Evolutionary conservation across 37 sponge, comb jelly and placozoan genomes (phyloP).

Genomic region (Dysidea cf. avara): DNA sequence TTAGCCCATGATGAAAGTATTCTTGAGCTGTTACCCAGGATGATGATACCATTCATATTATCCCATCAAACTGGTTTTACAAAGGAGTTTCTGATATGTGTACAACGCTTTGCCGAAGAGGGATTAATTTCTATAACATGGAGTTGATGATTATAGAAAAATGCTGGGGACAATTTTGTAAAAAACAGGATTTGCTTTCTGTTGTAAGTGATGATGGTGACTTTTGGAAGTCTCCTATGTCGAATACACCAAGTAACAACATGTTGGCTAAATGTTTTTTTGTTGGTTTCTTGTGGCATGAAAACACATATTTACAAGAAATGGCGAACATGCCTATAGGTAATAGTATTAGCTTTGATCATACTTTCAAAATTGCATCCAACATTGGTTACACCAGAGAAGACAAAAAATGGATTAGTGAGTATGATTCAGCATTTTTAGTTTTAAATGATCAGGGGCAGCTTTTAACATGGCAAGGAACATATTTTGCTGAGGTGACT

Average conservation of each 20-base stretch:
- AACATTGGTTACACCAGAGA: conserved; percentile 32
- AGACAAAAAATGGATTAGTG: conserved; percentile 19
- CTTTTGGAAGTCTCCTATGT: conserved; percentile 4
- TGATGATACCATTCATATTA: no score
- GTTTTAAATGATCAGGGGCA: conserved; percentile 25
- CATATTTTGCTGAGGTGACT: conserved; percentile 19
- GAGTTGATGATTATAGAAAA: conserved; percentile 10
- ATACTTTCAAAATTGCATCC: conserved; percentile 40
- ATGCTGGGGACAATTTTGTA: conserved; percentile 1
- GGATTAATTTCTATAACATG: conserved; percentile 29
- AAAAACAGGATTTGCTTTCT: conserved; percentile 3
- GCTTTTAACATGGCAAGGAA: conserved; percentile 42
- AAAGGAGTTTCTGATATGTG: not conserved
- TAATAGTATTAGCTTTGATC: conserved; percentile 29
- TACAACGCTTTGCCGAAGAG: not conserved
- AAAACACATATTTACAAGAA: conserved; percentile 8
- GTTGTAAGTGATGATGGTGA: no score
- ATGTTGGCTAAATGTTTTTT: conserved; percentile 13
- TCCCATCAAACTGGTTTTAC: conserved; percentile 28
- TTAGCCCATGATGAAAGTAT: no score
- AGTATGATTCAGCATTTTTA: conserved; percentile 31
- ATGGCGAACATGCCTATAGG: not conserved
- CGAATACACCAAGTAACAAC: conserved; percentile 7
- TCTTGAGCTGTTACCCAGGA: no score
- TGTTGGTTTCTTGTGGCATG: conserved; percentile 1